Conservation (phyloP, 1,140 invertebrate genomes). For the Anthonomus grandis region DNA sequence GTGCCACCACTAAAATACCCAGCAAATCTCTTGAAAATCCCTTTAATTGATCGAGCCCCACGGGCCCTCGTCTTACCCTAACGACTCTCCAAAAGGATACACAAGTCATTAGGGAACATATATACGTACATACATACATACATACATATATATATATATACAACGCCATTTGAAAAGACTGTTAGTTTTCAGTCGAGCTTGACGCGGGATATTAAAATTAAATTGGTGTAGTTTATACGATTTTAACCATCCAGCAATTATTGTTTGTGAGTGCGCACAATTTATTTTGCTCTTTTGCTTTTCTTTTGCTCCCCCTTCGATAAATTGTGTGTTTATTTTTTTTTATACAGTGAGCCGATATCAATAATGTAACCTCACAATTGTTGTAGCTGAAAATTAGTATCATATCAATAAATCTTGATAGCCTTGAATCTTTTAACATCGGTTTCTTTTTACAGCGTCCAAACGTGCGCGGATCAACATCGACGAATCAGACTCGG, state of each 20-base stretch:
- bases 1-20: slow-evolving; percentile 22
- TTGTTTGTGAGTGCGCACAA: no score
- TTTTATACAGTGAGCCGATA: no score
- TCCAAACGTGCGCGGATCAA: slow-evolving; percentile 57
- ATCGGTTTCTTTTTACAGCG: slow-evolving; percentile 49
- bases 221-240: slow-evolving; percentile 16
- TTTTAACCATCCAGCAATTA: slow-evolving; percentile 2
- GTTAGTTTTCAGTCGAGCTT: slow-evolving; percentile 26
- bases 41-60: slow-evolving; percentile 39
- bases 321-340: no score
- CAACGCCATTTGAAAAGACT: slow-evolving; percentile 25
- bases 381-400: no score
- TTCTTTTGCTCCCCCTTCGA: no score
- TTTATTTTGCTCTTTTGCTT: no score
- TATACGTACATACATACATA: no score
- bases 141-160: no score
- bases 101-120: slow-evolving; percentile 29
- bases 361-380: no score
- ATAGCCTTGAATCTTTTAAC: background rate
- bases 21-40: slow-evolving; percentile 30
- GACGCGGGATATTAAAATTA: slow-evolving; percentile 19
- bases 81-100: slow-evolving; percentile 43
- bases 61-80: slow-evolving; percentile 36
- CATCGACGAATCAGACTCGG: slow-evolving; percentile 52
- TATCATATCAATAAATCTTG: no score